phyloP scores from a whole-genome alignment of 1,140 invertebrate genomes.

The Helicoverpa zea region DNA sequence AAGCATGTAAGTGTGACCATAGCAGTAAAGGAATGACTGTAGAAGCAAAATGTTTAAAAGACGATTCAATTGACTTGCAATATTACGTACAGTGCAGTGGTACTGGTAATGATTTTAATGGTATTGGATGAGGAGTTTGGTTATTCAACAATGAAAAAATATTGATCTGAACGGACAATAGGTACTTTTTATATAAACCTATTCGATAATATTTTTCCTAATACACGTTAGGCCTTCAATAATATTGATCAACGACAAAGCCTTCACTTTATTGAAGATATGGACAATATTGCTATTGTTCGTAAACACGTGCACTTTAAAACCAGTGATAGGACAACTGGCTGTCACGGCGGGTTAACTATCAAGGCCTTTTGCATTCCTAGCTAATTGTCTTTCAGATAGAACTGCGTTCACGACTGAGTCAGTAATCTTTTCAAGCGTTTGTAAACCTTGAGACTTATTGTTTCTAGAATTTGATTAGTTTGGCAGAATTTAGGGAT shows the following conservation, averaged over 20 bases:
- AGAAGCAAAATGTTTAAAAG: neutral
- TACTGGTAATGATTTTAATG: neutral
- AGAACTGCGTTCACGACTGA: conserved; percentile 14
- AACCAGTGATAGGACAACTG: conserved; percentile 24
- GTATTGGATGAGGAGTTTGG: too few species aligned
- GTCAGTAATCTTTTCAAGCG: neutral
- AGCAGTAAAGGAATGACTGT: neutral
- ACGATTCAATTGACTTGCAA: neutral
- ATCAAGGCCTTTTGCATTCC: conserved; percentile 18
- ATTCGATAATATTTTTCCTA: neutral
- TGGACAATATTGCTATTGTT: conserved; percentile 19
- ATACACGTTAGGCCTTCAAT: neutral
- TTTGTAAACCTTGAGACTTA: neutral
- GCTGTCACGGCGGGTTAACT: conserved; percentile 1
- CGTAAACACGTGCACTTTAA: conserved; percentile 18
- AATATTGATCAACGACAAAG: neutral
- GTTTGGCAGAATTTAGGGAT: conserved; percentile 1
- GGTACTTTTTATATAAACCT: neutral
- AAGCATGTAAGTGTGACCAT: neutral
- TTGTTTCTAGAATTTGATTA: conserved; percentile 8
- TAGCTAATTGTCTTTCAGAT: conserved; percentile 26
- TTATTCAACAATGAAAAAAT: too few species aligned
- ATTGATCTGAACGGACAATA: neutral
- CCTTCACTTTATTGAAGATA: conserved; percentile 12
- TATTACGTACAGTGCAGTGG: neutral